phyloP scores from a whole-genome alignment of 2,113 vertebrate species.

The Okapia johnstoni region DNA sequence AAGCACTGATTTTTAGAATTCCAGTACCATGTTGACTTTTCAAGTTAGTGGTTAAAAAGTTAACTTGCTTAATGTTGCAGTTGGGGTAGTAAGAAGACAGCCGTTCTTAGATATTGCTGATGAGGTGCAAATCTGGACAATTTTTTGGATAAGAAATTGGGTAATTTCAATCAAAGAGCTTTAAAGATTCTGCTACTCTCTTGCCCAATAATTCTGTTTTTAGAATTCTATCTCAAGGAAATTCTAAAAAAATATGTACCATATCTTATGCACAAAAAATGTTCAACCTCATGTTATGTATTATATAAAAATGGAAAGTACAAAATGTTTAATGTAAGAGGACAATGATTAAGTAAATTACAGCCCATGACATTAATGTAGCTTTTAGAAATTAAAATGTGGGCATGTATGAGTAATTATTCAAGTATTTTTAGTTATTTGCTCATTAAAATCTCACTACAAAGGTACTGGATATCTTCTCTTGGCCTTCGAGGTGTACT shows the following conservation, averaged over 20 bases:
- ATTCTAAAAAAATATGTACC: not conserved
- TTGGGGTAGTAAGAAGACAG: not conserved
- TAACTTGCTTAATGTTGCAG: not conserved
- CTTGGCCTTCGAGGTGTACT: not conserved
- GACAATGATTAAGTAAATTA: constrained; percentile 3
- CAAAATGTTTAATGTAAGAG: not conserved
- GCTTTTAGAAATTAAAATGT: constrained; percentile 16
- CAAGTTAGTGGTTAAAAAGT: not conserved
- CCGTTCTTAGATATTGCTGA: not conserved
- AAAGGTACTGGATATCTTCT: not conserved
- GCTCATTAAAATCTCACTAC: not conserved
- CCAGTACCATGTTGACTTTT: not conserved
- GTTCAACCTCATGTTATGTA: not conserved
- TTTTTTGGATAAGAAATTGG: not conserved
- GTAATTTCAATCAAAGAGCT: not conserved
- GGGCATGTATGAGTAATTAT: not conserved
- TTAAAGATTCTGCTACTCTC: not conserved
- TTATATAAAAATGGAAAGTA: not conserved
- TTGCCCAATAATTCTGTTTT: not conserved
- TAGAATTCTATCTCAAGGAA: not conserved
- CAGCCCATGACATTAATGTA: not conserved
- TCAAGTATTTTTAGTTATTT: not conserved
- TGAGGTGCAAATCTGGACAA: not conserved
- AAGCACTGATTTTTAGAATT: not conserved
- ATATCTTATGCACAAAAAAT: not conserved